phyloP scores from a whole-genome alignment of 2,113 vertebrate species.

The Cebidichthys violaceus region DNA sequence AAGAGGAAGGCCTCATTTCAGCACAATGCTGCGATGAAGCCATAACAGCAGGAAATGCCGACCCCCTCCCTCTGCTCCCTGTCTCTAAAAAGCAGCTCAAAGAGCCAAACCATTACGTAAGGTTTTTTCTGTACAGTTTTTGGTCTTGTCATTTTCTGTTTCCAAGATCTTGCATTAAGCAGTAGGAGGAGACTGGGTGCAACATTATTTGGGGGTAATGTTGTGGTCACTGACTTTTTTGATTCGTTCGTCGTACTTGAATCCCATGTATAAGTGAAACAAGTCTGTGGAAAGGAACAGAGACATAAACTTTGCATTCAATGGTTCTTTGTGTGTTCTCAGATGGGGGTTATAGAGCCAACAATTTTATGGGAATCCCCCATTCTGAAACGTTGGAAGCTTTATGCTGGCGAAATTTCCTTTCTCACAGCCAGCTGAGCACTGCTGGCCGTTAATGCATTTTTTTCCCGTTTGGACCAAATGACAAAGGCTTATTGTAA shows the following conservation, averaged over 20 bases:
- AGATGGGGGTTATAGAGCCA: conserved; percentile 31
- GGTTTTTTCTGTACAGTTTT: neutral
- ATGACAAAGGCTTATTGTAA: conserved; percentile 60
- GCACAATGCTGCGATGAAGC: conserved; percentile 7
- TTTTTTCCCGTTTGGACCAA: conserved; percentile 49
- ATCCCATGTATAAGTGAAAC: conserved; percentile 9
- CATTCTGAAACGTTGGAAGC: conserved; percentile 32
- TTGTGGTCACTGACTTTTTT: neutral
- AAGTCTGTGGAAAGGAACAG: conserved; percentile 11
- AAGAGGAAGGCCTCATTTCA: conserved; percentile 33
- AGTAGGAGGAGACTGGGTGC: neutral
- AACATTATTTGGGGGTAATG: neutral
- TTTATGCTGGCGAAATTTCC: conserved; percentile 58
- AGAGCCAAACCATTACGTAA: neutral
- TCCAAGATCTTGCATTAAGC: neutral
- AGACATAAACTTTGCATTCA: conserved; percentile 15
- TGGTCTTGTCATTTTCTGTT: conserved; percentile 9
- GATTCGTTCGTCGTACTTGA: neutral
- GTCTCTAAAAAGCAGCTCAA: neutral
- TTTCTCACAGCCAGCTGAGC: conserved; percentile 65
- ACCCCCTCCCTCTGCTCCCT: neutral
- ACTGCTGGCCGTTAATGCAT: conserved; percentile 19
- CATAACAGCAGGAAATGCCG: conserved; percentile 60
- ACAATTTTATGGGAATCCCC: conserved; percentile 68
- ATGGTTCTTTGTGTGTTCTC: conserved; percentile 54